Percentiles rank a stretch among this genome's conserved stretches.
These are phyloP conservation scores for Thecocarcelia acutangulata DNA, from an alignment of 2,888 invertebrate genomes.

Conservation along the genomic window DNA sequence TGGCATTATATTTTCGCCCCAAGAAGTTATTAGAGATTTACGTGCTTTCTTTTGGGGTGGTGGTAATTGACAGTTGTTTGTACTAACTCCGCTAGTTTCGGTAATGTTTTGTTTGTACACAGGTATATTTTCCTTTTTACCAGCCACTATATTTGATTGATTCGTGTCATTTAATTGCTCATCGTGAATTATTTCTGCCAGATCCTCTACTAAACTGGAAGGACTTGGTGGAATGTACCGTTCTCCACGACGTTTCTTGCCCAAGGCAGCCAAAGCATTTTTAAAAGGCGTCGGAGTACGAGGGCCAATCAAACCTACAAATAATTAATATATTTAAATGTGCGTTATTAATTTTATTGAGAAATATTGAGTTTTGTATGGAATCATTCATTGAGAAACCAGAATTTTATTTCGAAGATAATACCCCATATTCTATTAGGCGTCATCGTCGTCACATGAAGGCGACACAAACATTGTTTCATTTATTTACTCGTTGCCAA, in stretches of 20 bases:
- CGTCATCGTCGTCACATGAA: too few species aligned
- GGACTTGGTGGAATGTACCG: conserved; percentile 87
- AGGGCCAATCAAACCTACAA: conserved; percentile 81
- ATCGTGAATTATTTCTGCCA: conserved; percentile 93
- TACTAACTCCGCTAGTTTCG: conserved; percentile 7
- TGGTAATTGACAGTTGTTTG: conserved; percentile 83
- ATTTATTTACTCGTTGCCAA: too few species aligned
- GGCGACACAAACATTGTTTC: too few species aligned
- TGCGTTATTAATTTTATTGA: too few species aligned
- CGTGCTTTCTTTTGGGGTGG: conserved; percentile 88
- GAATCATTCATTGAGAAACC: too few species aligned
- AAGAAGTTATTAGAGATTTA: conserved; percentile 89
- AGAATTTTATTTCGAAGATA: too few species aligned
- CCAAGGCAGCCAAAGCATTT: conserved; percentile 92
- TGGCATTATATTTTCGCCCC: conserved; percentile 83
- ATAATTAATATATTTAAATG: neutral
- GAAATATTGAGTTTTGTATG: neutral
- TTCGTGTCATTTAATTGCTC: conserved; percentile 85
- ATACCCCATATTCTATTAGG: too few species aligned
- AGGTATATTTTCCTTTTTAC: conserved; percentile 70
- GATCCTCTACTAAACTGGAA: conserved; percentile 89
- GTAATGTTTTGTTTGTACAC: conserved; percentile 5
- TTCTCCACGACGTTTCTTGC: conserved; percentile 86
- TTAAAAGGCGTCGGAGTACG: conserved; percentile 98
- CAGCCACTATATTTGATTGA: conserved; percentile 74